phyloP scores from a whole-genome alignment of 2,797 vertebrate species.

The Trachops cirrhosus region DNA sequence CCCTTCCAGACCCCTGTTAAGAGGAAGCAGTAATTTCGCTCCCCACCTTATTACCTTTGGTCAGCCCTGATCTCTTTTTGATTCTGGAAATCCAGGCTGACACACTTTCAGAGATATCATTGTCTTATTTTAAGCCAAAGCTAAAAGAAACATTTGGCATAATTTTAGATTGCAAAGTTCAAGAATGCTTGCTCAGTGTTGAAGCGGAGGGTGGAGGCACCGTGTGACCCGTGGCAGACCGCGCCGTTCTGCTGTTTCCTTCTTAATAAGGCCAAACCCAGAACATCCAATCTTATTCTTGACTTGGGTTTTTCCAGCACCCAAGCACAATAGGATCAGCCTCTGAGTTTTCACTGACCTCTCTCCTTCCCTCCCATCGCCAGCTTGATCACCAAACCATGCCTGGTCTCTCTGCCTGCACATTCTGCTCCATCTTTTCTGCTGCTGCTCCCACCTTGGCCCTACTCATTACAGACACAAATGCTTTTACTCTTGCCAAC shows the following conservation, averaged over 20 bases:
- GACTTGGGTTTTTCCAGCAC: not conserved
- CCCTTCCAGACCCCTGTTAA: not conserved
- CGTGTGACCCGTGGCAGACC: not conserved
- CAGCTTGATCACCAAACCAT: not conserved
- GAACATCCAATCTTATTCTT: not conserved
- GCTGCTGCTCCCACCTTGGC: not conserved
- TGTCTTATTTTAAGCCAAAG: constrained; percentile 34
- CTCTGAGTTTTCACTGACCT: not conserved
- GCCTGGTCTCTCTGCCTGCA: not conserved
- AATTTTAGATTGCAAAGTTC: not conserved
- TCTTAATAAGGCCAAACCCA: not conserved
- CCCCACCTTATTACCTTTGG: not conserved
- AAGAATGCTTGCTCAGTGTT: not conserved
- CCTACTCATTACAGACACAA: not conserved
- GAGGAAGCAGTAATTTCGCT: not conserved
- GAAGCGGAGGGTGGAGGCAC: not conserved
- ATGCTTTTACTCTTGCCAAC: not conserved
- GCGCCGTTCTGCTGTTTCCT: not conserved
- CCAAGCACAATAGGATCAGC: not conserved
- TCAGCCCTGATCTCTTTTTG: not conserved
- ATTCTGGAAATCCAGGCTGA: not conserved
- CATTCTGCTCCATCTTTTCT: not conserved
- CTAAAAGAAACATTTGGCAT: not conserved
- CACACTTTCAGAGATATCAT: not conserved
- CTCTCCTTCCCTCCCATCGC: not conserved